Evolutionary conservation across 2,888 invertebrate species (phyloP), one percentile per base, ranked within the genome.

Genomic region (Apantesis nais): DNA sequence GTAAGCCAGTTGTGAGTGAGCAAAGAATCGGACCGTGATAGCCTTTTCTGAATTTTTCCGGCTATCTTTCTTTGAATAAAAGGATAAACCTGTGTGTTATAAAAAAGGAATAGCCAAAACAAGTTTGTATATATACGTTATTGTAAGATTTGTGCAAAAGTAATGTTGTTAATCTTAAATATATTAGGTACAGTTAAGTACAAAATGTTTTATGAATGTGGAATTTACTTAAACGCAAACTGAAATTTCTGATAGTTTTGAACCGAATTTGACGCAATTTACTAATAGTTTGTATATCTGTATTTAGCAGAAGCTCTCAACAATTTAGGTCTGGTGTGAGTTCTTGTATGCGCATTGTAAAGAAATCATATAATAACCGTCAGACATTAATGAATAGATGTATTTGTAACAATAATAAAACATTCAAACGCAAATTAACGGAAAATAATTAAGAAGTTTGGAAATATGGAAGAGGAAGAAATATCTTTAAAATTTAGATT

Each of bases 21-120:
- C 74, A 63, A 70, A 83, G 87, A 92, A 90, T 90, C 85, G 89
- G 86, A 88, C 86, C 85, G 85, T 87, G 89, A 90, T 91, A 88
- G 90, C 86, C 86, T 86, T 87, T 90, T 88, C 87, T 85, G 85
- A 86, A 88, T 89, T 90, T 89, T 92, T 89, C 88, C 89, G 88
- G 88, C 86, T 90, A 89, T 91, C 88, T 89, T 89, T 91, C 89
- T 88, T 88, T 85, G 85, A 85, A 85, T 87, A 85, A 90, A 86
- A 84, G 84, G 87, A 91, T 91, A 89, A 88, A 89, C 86, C 89
- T 86, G 86, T 88, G 82, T 83, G 37, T 66, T 55, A 52, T 66
- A 66, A 55, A 65, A 66, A 66, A 41, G 25, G 37, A 22, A 55
- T 66, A 55, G 55, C 25, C 5, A 66, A 55, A 55, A 55, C n/a